Base-by-base conservation (phyloP, 2,888 invertebrate genomes). In the Pterobdella sp. region DNA sequence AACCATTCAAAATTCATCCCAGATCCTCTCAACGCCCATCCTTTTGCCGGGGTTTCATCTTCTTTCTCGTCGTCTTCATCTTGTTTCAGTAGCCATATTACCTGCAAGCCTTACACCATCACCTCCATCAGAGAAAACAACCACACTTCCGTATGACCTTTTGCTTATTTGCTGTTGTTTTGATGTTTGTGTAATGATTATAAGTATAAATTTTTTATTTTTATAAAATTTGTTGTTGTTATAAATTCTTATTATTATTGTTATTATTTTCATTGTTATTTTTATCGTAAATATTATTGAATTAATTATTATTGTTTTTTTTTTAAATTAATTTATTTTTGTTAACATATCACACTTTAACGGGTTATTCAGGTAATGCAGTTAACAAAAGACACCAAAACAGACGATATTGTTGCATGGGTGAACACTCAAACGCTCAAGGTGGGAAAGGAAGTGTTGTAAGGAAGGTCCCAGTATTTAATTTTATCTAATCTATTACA, bases 101-200 rank as follows among this genome's bases (percentile, higher is more conserved):
- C 60, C 60, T 14, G n/a, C 60, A 56, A 22, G 4, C 60, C 60
- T 18, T n/a, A 22, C 60, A 56, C 60, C 60, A 56, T 56, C 60
- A 56, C 60, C 60, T 26, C 26, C n/a, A 4, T 56, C 60, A 56
- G 26, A 22, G 4, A 22, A 4, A 22, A 56, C 4, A 22, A 56
- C 3, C 60, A 4, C 4, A 26, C n/a, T 22, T 22, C 26, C n/a
- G 60, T 56, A 26, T 26, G 60, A 56, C 18, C n/a, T n/a, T n/a
- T 56, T 4, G n/a, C 26, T 22, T 4, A 14, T 22, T 4, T 56
- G 60, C 26, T 22, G 60, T 56, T 4, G 60, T 56, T 4, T 22
- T 56, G 60, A 3, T 56, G 60, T 22, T 56, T 22, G 7, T 56
- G 60, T n/a, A 22, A 22, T 56, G 60, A 3, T 56, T 4, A 26